Percentiles rank a stretch among this genome's conserved stretches.
Conservation (phyloP, 2,113 vertebrate species). For the Ellobius talpinus region DNA sequence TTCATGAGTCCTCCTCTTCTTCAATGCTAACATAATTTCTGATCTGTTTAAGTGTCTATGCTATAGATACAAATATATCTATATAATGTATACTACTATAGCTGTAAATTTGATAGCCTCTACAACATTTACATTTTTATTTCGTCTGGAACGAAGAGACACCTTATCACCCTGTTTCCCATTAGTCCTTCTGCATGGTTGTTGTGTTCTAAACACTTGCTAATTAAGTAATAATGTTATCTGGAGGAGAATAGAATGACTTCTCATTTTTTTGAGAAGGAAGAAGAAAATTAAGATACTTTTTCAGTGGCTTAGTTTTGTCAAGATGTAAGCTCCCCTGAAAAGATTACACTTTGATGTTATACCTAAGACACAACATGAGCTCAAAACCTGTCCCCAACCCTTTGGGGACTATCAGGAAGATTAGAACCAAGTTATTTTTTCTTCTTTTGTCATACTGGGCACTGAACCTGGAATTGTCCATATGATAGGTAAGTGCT, state of each 20-base stretch:
- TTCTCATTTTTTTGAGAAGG: conserved; percentile 35
- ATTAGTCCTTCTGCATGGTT: neutral
- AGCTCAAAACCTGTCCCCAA: neutral
- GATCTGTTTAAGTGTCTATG: neutral
- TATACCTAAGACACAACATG: neutral
- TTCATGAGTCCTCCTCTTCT: neutral
- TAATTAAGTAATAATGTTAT: conserved; percentile 4
- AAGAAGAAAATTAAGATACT: conserved; percentile 32
- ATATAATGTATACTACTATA: neutral
- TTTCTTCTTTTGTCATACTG: neutral
- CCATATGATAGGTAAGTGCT: neutral
- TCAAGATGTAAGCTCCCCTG: neutral
- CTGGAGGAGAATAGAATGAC: neutral
- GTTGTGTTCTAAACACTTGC: neutral
- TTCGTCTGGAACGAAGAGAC: neutral
- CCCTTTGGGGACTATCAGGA: conserved; percentile 13
- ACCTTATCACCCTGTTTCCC: neutral
- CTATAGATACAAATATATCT: neutral
- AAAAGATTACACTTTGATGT: neutral
- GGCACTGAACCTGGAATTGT: neutral
- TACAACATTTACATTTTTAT: neutral
- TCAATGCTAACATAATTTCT: neutral
- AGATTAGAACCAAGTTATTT: neutral
- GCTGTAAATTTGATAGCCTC: neutral
- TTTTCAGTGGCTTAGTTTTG: conserved; percentile 40